Conservation (phyloP, 1,140 invertebrate genomes). For the Drosophila takahashii region DNA sequence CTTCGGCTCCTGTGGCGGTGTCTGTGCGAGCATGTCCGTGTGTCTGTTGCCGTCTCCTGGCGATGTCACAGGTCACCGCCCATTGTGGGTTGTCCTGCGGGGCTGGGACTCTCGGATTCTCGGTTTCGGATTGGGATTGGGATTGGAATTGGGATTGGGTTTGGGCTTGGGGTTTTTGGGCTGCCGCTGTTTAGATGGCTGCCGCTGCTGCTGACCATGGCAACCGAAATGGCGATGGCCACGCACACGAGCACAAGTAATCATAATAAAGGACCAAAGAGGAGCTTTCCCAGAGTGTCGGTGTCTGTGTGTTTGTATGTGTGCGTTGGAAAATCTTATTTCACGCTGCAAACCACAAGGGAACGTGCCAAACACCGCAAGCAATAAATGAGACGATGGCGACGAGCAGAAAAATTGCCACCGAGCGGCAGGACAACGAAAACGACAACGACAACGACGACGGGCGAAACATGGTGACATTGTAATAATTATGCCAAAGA, state of each 20-base stretch:
- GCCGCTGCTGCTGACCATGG: constrained; percentile 60
- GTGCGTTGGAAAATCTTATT: constrained; percentile 72
- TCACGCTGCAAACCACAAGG: constrained; percentile 81
- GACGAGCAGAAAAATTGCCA: constrained; percentile 77
- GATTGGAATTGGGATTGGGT: background rate
- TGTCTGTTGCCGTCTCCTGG: constrained; percentile 44
- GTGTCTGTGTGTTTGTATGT: background rate
- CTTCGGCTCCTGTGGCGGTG: constrained; percentile 19
- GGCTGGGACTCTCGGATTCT: constrained; percentile 4
- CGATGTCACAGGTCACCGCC: constrained; percentile 63
- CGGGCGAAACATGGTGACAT: constrained; percentile 79
- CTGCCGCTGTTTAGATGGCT: constrained; percentile 20
- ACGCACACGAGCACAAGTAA: constrained; percentile 80
- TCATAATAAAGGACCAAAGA: constrained; percentile 71
- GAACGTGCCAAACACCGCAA: constrained; percentile 80
- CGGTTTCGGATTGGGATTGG: background rate
- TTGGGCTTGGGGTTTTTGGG: background rate
- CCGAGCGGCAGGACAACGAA: constrained; percentile 31
- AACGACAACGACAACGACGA: constrained; percentile 25
- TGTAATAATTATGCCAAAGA: constrained; percentile 83
- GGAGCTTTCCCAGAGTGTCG: constrained; percentile 2
- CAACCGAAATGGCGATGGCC: constrained; percentile 61
- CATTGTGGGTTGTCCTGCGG: constrained; percentile 27
- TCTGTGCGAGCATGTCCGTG: constrained; percentile 16
- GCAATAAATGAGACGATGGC: constrained; percentile 79